Percentiles rank a stretch among this genome's conserved stretches.
phyloP scores from a whole-genome alignment of 1,140 invertebrate genomes.

The Plectrocnemia conspersa region DNA sequence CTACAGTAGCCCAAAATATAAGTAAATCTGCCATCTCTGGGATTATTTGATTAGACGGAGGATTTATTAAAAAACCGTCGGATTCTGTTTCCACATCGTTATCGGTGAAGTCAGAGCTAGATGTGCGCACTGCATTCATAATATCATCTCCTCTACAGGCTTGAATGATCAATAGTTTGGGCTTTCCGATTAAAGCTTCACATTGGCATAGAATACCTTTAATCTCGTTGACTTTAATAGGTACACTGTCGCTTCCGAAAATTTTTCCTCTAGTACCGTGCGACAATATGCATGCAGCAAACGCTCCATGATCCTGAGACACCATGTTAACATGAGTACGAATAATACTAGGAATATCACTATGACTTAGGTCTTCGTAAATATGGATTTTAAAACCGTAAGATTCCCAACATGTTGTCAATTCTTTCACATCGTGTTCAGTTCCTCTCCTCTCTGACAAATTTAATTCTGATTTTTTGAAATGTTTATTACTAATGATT shows the following conservation, averaged over 20 bases:
- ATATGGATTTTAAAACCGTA: conserved; percentile 11
- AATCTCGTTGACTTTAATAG: conserved; percentile 14
- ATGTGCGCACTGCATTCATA: not conserved
- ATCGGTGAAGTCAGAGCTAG: not conserved
- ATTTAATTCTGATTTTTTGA: too few relatives aligned
- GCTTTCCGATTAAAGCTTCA: conserved; percentile 20
- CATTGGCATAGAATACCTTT: conserved; percentile 9
- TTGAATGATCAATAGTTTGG: conserved; percentile 30
- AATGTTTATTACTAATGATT: too few relatives aligned
- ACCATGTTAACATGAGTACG: not conserved
- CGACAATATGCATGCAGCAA: conserved; percentile 18
- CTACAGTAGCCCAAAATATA: conserved; percentile 14
- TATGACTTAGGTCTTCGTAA: conserved; percentile 5
- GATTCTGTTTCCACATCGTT: not conserved
- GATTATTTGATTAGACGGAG: not conserved
- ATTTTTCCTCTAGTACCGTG: conserved; percentile 17
- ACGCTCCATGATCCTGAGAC: not conserved
- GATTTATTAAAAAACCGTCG: not conserved
- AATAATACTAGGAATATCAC: conserved; percentile 5
- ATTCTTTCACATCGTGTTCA: conserved; percentile 8
- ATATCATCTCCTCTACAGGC: conserved; percentile 28
- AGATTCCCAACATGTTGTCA: conserved; percentile 9
- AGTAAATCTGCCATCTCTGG: conserved; percentile 13
- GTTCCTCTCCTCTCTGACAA: conserved; percentile 3
- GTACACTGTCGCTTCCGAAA: conserved; percentile 1